Base-by-base conservation (phyloP, 2,888 invertebrate genomes). In the Agrotis clavis region DNA sequence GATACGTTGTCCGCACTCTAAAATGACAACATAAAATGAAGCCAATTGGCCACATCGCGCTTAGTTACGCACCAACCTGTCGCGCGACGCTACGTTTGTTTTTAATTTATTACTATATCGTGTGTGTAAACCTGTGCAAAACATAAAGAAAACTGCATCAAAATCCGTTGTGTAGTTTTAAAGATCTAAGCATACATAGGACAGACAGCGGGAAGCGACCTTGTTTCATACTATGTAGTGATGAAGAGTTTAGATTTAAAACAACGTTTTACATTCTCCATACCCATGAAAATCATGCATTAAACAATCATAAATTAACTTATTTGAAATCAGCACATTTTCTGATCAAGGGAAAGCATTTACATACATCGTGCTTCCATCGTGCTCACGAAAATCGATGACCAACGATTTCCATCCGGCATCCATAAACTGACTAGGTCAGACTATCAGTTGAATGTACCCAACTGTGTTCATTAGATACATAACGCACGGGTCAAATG, bases 401-500 rank as follows among this genome's bases (percentile, higher is more conserved):
- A 72, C 35, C 25, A 79, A 6, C 41, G 18, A 50, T 68, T 48
- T 45, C 25, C 21, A 47, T 79, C 79, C 67, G 21, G n/a, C 62
- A 63, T 56, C 35, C 54, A 56, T 75, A 53, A 71, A 67, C 67
- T 59, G 50, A 25, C 25, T 41, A 62, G 64, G 56, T 62, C 71
- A 66, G 9, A 35, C 30, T 63, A 83, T 71, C 64, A 45, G 57
- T 71, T 19, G 11, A 64, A 67, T 11, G 68, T 61, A 71, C 61
- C 53, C 67, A 57, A 82, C 63, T 45, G 56, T 64, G 61, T 67
- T 48, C 14, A 57, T 73, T 61, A n/a, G n/a, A n/a, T n/a, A 61
- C 25, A 64, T 64, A 64, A 81, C 41, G 41, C 14, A 63, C 30
- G 53, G 82, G 68, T 80, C 69, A 78, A 63, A 77, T 48, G 18